Base-by-base conservation (phyloP, 2,888 invertebrate species). In the Eudasyphora cyanicolor region DNA sequence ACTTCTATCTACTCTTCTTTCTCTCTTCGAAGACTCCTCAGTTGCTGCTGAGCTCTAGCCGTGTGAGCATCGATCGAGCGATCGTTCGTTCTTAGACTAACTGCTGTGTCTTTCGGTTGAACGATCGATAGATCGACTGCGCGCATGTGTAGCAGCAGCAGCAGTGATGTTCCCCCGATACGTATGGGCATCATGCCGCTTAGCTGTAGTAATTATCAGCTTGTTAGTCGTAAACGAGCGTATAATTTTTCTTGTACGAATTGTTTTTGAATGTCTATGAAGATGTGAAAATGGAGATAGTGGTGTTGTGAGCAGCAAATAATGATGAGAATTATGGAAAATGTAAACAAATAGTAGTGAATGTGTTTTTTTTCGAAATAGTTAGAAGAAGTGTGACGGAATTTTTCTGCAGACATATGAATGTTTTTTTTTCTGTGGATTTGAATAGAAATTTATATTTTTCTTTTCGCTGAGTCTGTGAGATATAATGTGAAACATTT, bases 31-130 rank as follows among this genome's bases (percentile, higher is more conserved):
- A 19, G 51, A 17, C n/a, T 6, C n/a, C 51, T 82, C 85, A 85
- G 84, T 85, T 79, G 67, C 73, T 64, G 79, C 76, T 82, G 85
- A 70, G 69, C 80, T n/a, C 42, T 82, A n/a, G 77, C 73, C 32
- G 80, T 27, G 73, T 75, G 35, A 54, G 75, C 67, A 77, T 79
- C 69, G 49, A 62, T 62, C 35, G 69, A 42, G 21, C 17, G 38
- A n/a, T 21, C 38, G 76, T 42, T 42, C 42, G 7, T 69, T 51
- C n/a, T 19, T 69, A 71, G 45, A 29, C 10, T 35, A 10, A 5
- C 6, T 51, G 51, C 51, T 1, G 57, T 57, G 12, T 27, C 3
- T n/a, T 45, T 5, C n/a, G n/a, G 45, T 45, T 45, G 14, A 14
- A n/a, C n/a, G n/a, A n/a, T n/a, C 45, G 45, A 45, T 45, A 14